Evolutionary conservation across 2,888 invertebrate genomes (phyloP), one percentile per base, ranked within the genome.

Genomic region (Aradus depressus): DNA sequence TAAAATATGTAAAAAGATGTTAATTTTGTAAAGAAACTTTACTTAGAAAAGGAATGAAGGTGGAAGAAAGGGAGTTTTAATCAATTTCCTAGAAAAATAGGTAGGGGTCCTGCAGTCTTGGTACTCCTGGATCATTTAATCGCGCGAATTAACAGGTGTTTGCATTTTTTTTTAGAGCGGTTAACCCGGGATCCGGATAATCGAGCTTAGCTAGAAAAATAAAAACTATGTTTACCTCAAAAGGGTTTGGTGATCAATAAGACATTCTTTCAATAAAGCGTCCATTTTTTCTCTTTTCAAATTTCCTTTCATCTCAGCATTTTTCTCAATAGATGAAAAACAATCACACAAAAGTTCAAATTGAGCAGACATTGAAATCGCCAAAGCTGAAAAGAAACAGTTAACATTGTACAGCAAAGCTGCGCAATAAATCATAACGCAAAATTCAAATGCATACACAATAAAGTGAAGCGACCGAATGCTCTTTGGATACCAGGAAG

Each of bases 371-470:
- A 54, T 22, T 4, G 50, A 47, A 2, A 51, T 18, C 3, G 51
- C 53, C 12, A 52, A 49, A n/a, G 53, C 51, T 4, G 50, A 49
- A 22, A 57, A 53, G 23, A 55, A 44, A 32, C 57, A 57, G 23
- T 57, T 57, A 35, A 57, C 55, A 23, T 50, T 53, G 34, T 53
- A 57, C 8, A 55, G 42, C 16, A 57, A 50, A 10, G 51, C 50
- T n/a, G 57, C 57, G 39, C 57, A 57, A 38, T 52, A 57, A 12
- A 55, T 48, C 57, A 57, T 57, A n/a, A 57, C 48, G 49, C 39
- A 38, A 38, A 57, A 57, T 32, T 57, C 57, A 32, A 45, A 51
- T 10, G 49, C 28, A 43, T 57, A 57, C 8, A 55, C 44, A 8
- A 51, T 18, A 5, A 37, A 16, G 4, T 37, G 19, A 1, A 25